Evolutionary conservation across 1,140 invertebrate species (phyloP).

Genomic region (Hesperophylax magnus): DNA sequence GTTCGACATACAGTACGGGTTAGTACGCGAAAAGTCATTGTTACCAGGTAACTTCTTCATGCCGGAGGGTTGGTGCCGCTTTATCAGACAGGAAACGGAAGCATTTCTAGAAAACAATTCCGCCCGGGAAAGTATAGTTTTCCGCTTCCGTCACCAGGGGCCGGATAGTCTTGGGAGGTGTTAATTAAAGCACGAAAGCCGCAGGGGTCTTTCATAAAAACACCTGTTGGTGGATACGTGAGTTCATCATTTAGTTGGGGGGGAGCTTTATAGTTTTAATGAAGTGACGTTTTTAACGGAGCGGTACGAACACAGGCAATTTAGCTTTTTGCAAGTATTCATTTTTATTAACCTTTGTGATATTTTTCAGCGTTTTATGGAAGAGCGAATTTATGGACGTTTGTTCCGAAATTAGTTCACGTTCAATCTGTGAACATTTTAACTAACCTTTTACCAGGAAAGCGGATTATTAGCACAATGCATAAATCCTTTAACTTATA

Average conservation of each 20-base stretch:
- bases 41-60: background rate
- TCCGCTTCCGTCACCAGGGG: slow-evolving; percentile 9
- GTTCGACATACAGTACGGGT: background rate
- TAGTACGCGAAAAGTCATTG: background rate
- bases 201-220: slow-evolving; percentile 21
- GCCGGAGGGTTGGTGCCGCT: background rate
- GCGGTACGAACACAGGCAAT: no score
- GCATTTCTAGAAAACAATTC: slow-evolving; percentile 31
- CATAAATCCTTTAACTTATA: no score
- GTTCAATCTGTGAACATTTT: no score
- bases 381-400: no score
- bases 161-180: background rate
- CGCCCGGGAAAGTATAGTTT: background rate
- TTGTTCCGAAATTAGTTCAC: no score
- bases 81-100: slow-evolving; percentile 4
- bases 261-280: no score
- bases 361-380: no score
- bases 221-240: background rate
- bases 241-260: background rate
- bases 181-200: slow-evolving; percentile 21
- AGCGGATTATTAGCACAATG: no score
- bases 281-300: no score
- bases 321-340: no score
- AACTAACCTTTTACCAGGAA: no score
- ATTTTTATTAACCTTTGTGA: no score